Evolutionary conservation across 2,113 vertebrate genomes (phyloP).

Genomic region (Excalfactoria chinensis): DNA sequence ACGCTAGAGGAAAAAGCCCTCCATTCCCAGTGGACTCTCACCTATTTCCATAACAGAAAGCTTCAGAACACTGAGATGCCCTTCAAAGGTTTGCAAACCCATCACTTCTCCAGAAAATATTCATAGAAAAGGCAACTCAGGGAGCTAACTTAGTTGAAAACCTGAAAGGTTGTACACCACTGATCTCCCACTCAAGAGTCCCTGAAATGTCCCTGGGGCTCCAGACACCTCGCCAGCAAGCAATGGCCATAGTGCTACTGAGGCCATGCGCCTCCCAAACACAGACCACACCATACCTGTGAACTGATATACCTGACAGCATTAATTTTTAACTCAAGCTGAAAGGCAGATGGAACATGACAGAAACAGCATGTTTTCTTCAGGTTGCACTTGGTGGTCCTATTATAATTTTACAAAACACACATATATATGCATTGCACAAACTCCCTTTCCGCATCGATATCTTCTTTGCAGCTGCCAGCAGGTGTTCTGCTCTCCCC

Average conservation of each 20-base stretch:
- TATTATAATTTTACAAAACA: background rate
- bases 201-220: background rate
- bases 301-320: background rate
- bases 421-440: accelerated
- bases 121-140: background rate
- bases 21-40: background rate
- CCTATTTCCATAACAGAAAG: background rate
- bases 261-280: background rate
- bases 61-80: background rate
- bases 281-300: background rate
- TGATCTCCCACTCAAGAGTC: background rate
- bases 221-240: background rate
- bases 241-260: accelerated
- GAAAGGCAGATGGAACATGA: background rate
- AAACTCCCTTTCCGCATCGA: accelerated
- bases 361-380: background rate
- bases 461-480: background rate
- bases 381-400: accelerated
- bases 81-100: background rate
- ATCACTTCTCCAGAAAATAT: background rate
- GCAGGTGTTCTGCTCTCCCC: background rate
- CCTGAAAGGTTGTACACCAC: background rate
- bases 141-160: background rate
- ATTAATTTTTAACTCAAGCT: background rate
- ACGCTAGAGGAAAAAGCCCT: background rate